A percentile compares a stretch with the other conserved stretches of the same genome.
These are phyloP conservation scores for Charaxes varanes DNA, from an alignment of 1,140 invertebrate genomes.

Conservation along the genomic window DNA sequence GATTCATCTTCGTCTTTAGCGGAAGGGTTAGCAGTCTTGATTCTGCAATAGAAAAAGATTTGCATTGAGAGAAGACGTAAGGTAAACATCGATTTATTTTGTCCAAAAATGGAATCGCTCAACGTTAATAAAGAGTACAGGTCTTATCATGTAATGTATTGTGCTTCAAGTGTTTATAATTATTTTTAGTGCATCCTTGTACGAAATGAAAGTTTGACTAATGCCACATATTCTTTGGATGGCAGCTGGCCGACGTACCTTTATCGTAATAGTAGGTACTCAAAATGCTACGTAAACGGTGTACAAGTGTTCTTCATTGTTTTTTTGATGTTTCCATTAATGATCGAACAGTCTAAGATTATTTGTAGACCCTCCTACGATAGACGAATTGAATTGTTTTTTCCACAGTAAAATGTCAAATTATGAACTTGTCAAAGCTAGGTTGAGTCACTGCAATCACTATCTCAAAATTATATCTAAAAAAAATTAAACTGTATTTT, in stretches of 20 bases:
- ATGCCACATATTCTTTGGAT: conserved; percentile 75
- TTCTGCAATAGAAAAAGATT: conserved; percentile 73
- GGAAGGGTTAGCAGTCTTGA: conserved; percentile 72
- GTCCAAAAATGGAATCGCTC: conserved; percentile 57
- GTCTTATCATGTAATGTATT: conserved; percentile 35
- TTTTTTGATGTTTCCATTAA: conserved; percentile 30
- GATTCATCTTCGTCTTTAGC: conserved; percentile 63
- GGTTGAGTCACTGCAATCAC: conserved; percentile 68
- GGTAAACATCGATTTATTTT: conserved; percentile 75
- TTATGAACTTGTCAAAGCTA: conserved; percentile 68
- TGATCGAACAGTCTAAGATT: conserved; percentile 25
- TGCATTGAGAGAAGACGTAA: conserved; percentile 72
- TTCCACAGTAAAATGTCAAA: conserved; percentile 67
- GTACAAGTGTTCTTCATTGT: conserved; percentile 28
- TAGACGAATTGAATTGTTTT: conserved; percentile 53
- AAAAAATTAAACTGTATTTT: conserved; percentile 26
- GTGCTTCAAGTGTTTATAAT: conserved; percentile 63
- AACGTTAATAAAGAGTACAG: conserved; percentile 36
- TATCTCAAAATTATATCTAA: conserved; percentile 38
- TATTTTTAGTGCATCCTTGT: conserved; percentile 74
- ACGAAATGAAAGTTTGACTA: conserved; percentile 74
- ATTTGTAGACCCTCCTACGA: conserved; percentile 38
- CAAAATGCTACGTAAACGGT: conserved; percentile 56
- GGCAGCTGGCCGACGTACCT: conserved; percentile 70
- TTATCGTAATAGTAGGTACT: conserved; percentile 57